Percentiles rank a stretch among this genome's conserved stretches.
phyloP scores from a whole-genome alignment of 2,888 invertebrate genomes.

The Cephus pulcher region DNA sequence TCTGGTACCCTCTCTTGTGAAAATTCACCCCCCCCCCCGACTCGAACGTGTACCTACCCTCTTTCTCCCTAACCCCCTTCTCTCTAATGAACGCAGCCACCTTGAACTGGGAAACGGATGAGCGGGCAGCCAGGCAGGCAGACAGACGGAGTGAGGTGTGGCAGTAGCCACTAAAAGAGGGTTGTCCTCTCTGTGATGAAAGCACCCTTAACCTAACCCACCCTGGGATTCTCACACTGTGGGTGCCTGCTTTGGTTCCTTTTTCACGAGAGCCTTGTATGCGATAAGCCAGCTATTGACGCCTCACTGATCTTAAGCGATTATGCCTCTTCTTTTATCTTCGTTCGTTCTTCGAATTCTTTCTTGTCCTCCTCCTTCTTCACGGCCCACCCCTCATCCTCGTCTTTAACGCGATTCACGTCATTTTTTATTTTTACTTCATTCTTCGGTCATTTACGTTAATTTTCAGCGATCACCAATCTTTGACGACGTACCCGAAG shows the following conservation, averaged over 20 bases:
- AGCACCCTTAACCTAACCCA: slow-evolving; percentile 46
- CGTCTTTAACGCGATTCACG: slow-evolving; percentile 1
- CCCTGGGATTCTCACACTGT: background rate
- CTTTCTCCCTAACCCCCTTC: slow-evolving; percentile 4
- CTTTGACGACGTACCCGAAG: too few relatives aligned
- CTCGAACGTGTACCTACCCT: background rate
- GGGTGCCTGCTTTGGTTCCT: slow-evolving; percentile 16
- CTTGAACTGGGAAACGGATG: slow-evolving; percentile 64
- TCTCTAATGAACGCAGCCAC: slow-evolving; percentile 63
- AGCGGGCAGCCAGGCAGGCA: slow-evolving; percentile 49
- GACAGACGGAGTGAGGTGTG: slow-evolving; percentile 24
- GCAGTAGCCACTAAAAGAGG: slow-evolving; percentile 56
- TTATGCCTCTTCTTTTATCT: slow-evolving; percentile 37
- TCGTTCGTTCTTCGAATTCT: slow-evolving; percentile 27
- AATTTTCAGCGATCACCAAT: background rate
- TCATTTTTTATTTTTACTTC: background rate
- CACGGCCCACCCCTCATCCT: slow-evolving; percentile 18
- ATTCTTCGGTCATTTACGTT: too few relatives aligned
- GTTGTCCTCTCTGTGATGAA: slow-evolving; percentile 55
- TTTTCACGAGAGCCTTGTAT: slow-evolving; percentile 18
- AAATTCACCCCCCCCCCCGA: slow-evolving; percentile 17
- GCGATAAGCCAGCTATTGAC: slow-evolving; percentile 50
- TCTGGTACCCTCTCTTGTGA: slow-evolving; percentile 27
- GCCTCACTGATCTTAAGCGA: slow-evolving; percentile 60
- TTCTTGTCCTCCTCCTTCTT: slow-evolving; percentile 17